A percentile compares a stretch with the other conserved stretches of the same genome.
Evolutionary conservation across 2,113 vertebrate species (phyloP).

Genomic region (Marcusenius ussheri): DNA sequence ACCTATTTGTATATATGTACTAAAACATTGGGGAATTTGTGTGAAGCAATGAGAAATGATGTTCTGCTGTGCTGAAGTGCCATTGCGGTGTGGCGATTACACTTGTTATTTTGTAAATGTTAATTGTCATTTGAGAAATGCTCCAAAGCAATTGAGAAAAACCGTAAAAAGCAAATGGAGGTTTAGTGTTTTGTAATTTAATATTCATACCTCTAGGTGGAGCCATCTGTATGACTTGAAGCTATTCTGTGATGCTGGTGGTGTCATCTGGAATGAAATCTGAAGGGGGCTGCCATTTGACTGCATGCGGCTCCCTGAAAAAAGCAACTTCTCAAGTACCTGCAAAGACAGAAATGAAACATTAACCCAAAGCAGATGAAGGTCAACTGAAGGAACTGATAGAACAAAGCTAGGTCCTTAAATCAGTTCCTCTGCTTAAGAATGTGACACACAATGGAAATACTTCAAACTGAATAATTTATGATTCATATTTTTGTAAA

Average conservation of each 20-base stretch:
- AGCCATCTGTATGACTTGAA: background rate
- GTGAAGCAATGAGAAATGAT: no score
- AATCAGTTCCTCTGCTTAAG: background rate
- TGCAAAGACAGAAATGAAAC: background rate
- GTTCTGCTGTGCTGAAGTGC: no score
- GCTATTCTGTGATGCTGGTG: background rate
- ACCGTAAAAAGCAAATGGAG: background rate
- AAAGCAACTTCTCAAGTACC: background rate
- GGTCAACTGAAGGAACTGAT: background rate
- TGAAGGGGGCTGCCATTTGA: background rate
- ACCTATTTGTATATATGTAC: no score
- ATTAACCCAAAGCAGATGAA: background rate
- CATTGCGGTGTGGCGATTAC: no score
- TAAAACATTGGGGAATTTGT: no score
- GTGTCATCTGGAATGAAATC: background rate
- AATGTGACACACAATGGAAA: background rate
- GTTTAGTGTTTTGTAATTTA: background rate
- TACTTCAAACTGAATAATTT: background rate
- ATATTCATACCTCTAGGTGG: background rate
- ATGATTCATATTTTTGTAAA: background rate
- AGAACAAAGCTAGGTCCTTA: background rate
- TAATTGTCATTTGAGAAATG: no score
- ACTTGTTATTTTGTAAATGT: no score
- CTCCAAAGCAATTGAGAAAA: no score
- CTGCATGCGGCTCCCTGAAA: background rate